These are phyloP conservation scores for Porphyrio hochstetteri DNA, from an alignment of 2,113 vertebrate species.

Conservation along the genomic window DNA sequence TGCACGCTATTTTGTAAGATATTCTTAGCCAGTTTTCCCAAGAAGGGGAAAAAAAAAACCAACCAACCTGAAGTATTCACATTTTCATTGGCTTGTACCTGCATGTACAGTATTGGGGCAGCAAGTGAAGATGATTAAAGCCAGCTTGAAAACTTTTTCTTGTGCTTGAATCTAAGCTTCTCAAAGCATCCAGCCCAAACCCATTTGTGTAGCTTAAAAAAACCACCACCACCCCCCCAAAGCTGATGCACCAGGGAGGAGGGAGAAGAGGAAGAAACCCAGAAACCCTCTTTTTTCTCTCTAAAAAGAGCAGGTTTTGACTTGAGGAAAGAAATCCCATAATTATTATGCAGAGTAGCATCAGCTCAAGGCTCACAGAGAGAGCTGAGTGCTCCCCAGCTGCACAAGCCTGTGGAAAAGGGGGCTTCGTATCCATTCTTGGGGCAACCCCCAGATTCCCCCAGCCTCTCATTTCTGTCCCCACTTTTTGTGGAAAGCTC, in stretches of 20 bases:
- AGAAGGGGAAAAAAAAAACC: background rate
- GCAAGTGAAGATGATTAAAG: constrained; percentile 79
- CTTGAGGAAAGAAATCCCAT: background rate
- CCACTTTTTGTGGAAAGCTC: background rate
- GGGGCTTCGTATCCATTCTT: background rate
- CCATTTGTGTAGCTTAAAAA: background rate
- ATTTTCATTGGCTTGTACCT: constrained; percentile 80
- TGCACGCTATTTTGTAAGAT: constrained; percentile 91
- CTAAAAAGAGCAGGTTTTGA: background rate
- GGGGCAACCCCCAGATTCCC: background rate
- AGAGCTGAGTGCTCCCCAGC: background rate
- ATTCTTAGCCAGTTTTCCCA: constrained; percentile 72
- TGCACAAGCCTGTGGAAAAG: background rate
- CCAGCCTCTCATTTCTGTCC: background rate
- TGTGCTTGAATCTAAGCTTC: background rate
- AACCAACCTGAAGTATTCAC: constrained; percentile 17
- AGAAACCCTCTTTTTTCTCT: background rate
- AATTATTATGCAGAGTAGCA: background rate
- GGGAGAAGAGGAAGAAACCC: background rate
- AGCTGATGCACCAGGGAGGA: background rate
- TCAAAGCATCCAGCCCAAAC: background rate
- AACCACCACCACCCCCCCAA: accelerated
- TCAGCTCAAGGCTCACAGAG: background rate
- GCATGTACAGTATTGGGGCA: constrained; percentile 83
- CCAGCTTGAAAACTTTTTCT: constrained; percentile 74